A percentile compares a stretch with the other conserved stretches of the same genome.
These are phyloP conservation scores for Eucera pruinosa DNA, from an alignment of 2,888 invertebrate genomes.

Conservation along the genomic window DNA sequence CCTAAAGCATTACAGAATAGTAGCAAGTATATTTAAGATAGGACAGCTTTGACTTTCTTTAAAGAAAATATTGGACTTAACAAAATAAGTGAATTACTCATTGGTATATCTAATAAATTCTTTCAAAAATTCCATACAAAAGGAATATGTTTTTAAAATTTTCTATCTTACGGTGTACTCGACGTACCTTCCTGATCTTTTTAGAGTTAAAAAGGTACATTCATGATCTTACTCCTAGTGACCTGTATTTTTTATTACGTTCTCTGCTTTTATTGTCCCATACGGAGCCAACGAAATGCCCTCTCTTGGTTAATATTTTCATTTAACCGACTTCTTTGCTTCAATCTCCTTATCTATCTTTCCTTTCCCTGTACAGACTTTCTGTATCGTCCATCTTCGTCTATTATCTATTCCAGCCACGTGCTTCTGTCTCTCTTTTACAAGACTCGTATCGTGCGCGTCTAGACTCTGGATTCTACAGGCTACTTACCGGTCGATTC, in stretches of 20 bases:
- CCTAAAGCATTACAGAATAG: too few relatives aligned
- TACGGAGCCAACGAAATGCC: background rate
- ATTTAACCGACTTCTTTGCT: constrained; percentile 7
- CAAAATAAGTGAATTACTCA: too few relatives aligned
- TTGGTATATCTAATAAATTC: too few relatives aligned
- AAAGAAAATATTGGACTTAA: too few relatives aligned
- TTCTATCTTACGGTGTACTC: too few relatives aligned
- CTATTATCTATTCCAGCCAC: background rate
- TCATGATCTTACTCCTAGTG: background rate
- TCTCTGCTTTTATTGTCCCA: constrained; percentile 22
- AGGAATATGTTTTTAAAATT: too few relatives aligned
- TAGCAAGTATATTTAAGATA: too few relatives aligned
- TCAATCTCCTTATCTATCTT: background rate
- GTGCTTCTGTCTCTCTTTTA: background rate
- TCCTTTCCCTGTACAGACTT: too few relatives aligned
- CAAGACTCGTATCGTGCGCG: background rate
- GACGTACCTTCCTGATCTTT: too few relatives aligned
- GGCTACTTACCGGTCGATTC: constrained; percentile 16
- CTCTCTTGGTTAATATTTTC: constrained; percentile 9
- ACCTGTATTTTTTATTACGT: constrained; percentile 23
- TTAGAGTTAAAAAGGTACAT: constrained; percentile 2
- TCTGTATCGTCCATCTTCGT: background rate
- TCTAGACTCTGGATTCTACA: constrained; percentile 4
- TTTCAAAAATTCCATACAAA: too few relatives aligned
- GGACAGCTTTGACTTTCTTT: too few relatives aligned